Evolutionary conservation across 2,888 invertebrate species (phyloP).

Genomic region (Clepsis dumicolana): DNA sequence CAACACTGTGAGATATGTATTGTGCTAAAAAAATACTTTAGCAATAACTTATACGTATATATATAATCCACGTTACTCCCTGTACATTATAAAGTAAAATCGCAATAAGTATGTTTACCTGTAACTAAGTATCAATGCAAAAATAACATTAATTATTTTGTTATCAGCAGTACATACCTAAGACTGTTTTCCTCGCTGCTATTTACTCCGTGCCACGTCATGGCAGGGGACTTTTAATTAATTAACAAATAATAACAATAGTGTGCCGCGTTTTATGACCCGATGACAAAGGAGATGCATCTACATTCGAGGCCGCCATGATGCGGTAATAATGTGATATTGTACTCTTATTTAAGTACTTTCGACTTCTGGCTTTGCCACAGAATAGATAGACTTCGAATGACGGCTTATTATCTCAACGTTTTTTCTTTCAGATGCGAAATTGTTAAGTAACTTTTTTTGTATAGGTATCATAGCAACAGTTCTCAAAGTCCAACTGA

Average conservation of each 20-base stretch:
- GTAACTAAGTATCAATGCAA: not conserved
- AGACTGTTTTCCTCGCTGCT: constrained; percentile 3
- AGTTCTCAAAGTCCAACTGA: not conserved
- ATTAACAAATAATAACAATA: constrained; percentile 62
- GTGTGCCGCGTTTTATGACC: constrained; percentile 55
- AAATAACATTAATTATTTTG: constrained; percentile 2
- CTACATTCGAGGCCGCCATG: constrained; percentile 41
- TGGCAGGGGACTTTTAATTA: constrained; percentile 55
- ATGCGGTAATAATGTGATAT: constrained; percentile 51
- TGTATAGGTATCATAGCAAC: not conserved
- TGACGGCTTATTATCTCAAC: too few species aligned
- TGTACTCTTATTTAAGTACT: too few species aligned
- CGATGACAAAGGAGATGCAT: constrained; percentile 51
- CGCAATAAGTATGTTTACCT: constrained; percentile 14
- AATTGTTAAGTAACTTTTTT: too few species aligned
- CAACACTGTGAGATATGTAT: not conserved
- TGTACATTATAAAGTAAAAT: constrained; percentile 4
- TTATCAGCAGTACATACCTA: constrained; percentile 6
- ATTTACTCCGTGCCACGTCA: constrained; percentile 48
- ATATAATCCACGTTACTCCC: not conserved
- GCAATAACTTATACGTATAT: not conserved
- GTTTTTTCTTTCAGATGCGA: too few species aligned
- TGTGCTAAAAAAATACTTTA: not conserved
- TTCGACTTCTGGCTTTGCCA: not conserved
- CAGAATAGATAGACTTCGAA: not conserved